Evolutionary conservation across 2,797 vertebrate species (phyloP).

Genomic region (Typhlichthys eigenmanni): DNA sequence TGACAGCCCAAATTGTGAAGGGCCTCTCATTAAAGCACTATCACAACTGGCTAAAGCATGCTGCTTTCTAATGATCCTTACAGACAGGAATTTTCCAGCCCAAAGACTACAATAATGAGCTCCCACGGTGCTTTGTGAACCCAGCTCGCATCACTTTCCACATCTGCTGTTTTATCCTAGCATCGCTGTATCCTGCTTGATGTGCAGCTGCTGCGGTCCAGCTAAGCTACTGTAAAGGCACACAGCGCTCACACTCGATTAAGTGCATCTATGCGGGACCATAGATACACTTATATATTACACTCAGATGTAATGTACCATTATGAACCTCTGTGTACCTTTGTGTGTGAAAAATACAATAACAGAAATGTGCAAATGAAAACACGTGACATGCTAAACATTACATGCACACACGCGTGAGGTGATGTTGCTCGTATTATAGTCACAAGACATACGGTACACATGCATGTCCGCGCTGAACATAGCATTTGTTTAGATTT

Average conservation of each 20-base stretch:
- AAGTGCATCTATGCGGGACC: slow-evolving; percentile 18
- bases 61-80: slow-evolving; percentile 66
- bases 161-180: slow-evolving; percentile 35
- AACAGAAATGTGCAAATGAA: too few relatives aligned
- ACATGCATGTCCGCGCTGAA: not conserved
- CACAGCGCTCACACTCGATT: slow-evolving; percentile 7
- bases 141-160: slow-evolving; percentile 17
- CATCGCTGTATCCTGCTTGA: slow-evolving; percentile 11
- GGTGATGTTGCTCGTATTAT: too few relatives aligned
- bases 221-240: slow-evolving; percentile 4
- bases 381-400: too few relatives aligned
- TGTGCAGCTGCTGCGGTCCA: slow-evolving; percentile 12
- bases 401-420: too few relatives aligned
- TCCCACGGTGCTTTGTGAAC: slow-evolving; percentile 56
- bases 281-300: not conserved
- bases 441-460: not conserved
- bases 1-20: slow-evolving; percentile 24
- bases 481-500: slow-evolving; percentile 47
- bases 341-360: too few relatives aligned
- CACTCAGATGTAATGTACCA: not conserved
- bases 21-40: slow-evolving; percentile 47
- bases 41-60: slow-evolving; percentile 52
- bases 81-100: slow-evolving; percentile 71
- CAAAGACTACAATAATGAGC: slow-evolving; percentile 72
- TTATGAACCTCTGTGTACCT: too few relatives aligned